Evolutionary conservation across 2,888 invertebrate genomes (phyloP), one percentile per base, ranked within the genome.

Genomic region (Odontocolon sp.): DNA sequence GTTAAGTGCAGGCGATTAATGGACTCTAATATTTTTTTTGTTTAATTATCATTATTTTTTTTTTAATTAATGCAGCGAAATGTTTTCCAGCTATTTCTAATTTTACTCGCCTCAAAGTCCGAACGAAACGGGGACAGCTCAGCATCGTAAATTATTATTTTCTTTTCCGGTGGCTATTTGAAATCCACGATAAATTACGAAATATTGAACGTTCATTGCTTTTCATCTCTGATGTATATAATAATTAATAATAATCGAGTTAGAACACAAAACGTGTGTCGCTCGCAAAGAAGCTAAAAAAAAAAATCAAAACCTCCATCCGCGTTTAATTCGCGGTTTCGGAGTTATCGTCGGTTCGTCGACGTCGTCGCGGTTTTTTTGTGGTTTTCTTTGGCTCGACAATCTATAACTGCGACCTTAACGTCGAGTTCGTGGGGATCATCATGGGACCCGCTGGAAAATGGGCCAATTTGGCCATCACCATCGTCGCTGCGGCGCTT

Each of bases 381-480:
- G 57, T 47, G 33, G 54, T 64, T 73, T 21, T 66, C 47, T 33
- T 52, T 61, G 18, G 26, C 33, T n/a, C n/a, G n/a, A 66, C 47
- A 47, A 26, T 3, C 11, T 45, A 47, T 1, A 4, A 26, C 36
- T 59, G 33, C 31, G 47, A 2, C 21, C 63, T 31, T 45, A n/a
- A 61, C 21, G 21, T 68, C 31, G 11, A 78, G 77, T 78, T 81
- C 80, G 82, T 80, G 84, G 63, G 64, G 79, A 82, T 77, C 80
- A 68, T 64, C 76, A 89, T 89, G 87, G 87, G 84, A 82, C 83
- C 81, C 84, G 77, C 82, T 57, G 84, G 81, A 63, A 80, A 71
- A 69, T 87, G 89, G 88, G 84, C 85, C 79, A 78, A 85, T 68
- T 66, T 87, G 83, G 87, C 87, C 73, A 83, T 85, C 64, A 79